A percentile compares a stretch with the other conserved stretches of the same genome.
Evolutionary conservation across 2,888 invertebrate genomes (phyloP).

Genomic region (Bellardia bayeri): DNA sequence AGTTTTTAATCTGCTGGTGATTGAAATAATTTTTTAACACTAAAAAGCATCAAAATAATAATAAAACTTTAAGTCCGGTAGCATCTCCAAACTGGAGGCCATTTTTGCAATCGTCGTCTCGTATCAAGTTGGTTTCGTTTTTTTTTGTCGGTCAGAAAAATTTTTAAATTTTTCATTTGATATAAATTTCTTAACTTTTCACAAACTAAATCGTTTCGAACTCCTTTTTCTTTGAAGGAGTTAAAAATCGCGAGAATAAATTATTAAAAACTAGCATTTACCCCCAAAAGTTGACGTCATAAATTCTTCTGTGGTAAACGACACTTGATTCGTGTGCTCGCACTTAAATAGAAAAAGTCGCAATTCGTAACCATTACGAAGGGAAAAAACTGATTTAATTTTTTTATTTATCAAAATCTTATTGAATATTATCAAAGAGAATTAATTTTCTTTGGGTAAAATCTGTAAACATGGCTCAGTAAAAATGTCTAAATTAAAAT

Average conservation of each 20-base stretch:
- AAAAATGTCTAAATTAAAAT: conserved; percentile 84
- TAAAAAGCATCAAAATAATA: no score
- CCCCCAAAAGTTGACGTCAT: conserved; percentile 33
- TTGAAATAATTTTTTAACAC: no score
- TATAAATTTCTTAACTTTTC: conserved; percentile 31
- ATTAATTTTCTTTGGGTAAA: conserved; percentile 60
- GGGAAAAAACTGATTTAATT: not conserved
- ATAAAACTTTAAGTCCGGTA: not conserved
- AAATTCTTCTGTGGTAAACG: not conserved
- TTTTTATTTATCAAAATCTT: conserved; percentile 7
- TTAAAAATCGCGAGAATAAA: not conserved
- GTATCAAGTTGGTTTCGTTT: conserved; percentile 36
- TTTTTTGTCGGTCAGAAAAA: conserved; percentile 31
- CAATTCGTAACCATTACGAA: conserved; percentile 56
- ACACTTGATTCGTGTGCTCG: conserved; percentile 35
- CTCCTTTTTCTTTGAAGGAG: not conserved
- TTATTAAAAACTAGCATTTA: not conserved
- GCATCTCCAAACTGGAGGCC: conserved; percentile 40
- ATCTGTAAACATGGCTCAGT: conserved; percentile 84
- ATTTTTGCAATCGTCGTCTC: conserved; percentile 53
- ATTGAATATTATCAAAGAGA: conserved; percentile 35
- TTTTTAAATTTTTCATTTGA: conserved; percentile 46
- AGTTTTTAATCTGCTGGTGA: no score
- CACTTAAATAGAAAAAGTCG: conserved; percentile 25
- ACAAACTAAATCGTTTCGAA: not conserved